Conservation (phyloP, 53 echinoderm and acorn worm genomes). For the Echinarachnius parma region DNA sequence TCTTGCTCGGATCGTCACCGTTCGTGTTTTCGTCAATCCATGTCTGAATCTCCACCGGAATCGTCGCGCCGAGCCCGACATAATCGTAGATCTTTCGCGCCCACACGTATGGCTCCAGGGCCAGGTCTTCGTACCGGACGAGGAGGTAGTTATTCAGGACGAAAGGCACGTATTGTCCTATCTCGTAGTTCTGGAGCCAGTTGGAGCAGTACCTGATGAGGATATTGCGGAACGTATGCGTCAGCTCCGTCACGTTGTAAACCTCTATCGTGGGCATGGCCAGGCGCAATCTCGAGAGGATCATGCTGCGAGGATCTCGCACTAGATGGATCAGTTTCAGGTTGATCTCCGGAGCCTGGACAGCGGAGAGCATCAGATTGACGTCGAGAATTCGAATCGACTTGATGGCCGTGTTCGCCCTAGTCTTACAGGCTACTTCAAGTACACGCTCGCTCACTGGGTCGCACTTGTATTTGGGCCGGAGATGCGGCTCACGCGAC, state of each 20-base stretch:
- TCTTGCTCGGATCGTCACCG: constrained; percentile 40
- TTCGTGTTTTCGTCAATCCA: constrained; percentile 61
- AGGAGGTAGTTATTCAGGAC: constrained; percentile 51
- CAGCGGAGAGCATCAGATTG: constrained; percentile 54
- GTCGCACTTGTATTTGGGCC: constrained; percentile 32
- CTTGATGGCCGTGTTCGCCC: constrained; percentile 62
- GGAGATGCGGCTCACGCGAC: neutral
- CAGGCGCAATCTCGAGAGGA: constrained; percentile 63
- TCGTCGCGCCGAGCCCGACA: constrained; percentile 38
- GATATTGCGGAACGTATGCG: constrained; percentile 44
- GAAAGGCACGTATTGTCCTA: constrained; percentile 48
- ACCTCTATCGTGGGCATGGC: constrained; percentile 13
- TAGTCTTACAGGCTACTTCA: constrained; percentile 42
- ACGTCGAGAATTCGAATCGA: constrained; percentile 71
- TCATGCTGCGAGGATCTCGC: constrained; percentile 88
- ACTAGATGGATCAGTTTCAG: constrained; percentile 85
- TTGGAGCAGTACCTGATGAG: constrained; percentile 56
- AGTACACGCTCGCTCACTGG: constrained; percentile 30
- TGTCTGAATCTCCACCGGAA: constrained; percentile 25
- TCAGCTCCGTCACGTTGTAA: constrained; percentile 47
- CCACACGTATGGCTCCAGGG: constrained; percentile 26
- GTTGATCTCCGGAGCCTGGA: constrained; percentile 46
- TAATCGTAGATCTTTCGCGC: constrained; percentile 40
- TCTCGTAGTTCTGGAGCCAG: constrained; percentile 64
- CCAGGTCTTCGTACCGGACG: constrained; percentile 64